Evolutionary conservation across 2,888 invertebrate species (phyloP).

Genomic region (Ligdia adustata): DNA sequence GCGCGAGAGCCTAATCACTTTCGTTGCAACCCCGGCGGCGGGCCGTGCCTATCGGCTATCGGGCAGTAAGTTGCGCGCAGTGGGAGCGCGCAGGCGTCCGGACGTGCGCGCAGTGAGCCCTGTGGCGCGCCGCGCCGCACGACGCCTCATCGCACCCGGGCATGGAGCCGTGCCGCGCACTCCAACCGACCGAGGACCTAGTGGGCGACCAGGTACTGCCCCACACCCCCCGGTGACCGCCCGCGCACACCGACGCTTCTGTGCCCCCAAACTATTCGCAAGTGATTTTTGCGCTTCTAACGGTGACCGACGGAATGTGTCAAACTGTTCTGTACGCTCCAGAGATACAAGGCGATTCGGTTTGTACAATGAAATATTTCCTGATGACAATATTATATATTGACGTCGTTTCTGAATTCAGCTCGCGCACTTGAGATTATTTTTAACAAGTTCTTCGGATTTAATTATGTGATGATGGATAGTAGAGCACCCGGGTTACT

Average conservation of each 20-base stretch:
- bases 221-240: constrained; percentile 26
- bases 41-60: constrained; percentile 56
- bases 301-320: constrained; percentile 38
- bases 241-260: neutral
- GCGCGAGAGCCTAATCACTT: constrained; percentile 77
- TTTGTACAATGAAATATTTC: constrained; percentile 43
- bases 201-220: constrained; percentile 78
- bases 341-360: constrained; percentile 43
- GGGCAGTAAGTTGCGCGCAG: constrained; percentile 62
- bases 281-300: constrained; percentile 36
- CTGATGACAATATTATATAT: too few species aligned
- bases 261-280: constrained; percentile 22
- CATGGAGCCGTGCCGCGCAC: constrained; percentile 79
- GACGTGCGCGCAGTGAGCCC: constrained; percentile 43
- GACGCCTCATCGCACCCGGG: constrained; percentile 58
- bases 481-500: too few species aligned
- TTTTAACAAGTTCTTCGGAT: too few species aligned
- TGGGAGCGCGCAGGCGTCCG: constrained; percentile 62
- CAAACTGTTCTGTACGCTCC: constrained; percentile 38
- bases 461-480: too few species aligned
- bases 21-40: constrained; percentile 79
- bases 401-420: too few species aligned
- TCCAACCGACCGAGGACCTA: constrained; percentile 77
- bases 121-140: constrained; percentile 46
- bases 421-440: too few species aligned